A percentile compares a stretch with the other conserved stretches of the same genome.
Evolutionary conservation across 1,140 invertebrate species (phyloP).

Genomic region (Manduca sexta): DNA sequence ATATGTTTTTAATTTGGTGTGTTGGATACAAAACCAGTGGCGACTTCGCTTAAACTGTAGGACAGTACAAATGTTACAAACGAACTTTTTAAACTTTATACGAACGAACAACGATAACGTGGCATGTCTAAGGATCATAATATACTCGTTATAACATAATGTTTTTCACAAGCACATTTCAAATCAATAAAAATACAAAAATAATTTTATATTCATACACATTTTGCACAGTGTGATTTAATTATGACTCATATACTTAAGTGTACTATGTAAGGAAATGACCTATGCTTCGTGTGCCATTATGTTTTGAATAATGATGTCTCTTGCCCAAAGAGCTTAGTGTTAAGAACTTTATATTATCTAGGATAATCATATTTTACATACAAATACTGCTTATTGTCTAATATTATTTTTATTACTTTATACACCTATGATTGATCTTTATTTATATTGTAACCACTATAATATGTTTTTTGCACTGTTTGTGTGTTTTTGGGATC

Average conservation of each 20-base stretch:
- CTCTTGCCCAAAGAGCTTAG: conserved; percentile 22
- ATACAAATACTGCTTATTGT: conserved; percentile 3
- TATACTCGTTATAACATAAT: conserved; percentile 12
- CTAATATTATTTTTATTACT: conserved; percentile 24
- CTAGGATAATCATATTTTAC: conserved; percentile 1
- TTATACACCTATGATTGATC: conserved; percentile 8
- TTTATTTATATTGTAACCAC: conserved; percentile 20
- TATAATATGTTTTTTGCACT: conserved; percentile 42
- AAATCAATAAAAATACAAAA: conserved; percentile 41
- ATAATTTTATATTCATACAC: conserved; percentile 23
- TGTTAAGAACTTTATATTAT: conserved; percentile 13
- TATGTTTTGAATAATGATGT: conserved; percentile 23
- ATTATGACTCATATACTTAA: conserved; percentile 8
- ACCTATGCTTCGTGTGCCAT: conserved; percentile 61
- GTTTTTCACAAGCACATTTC: conserved; percentile 36
- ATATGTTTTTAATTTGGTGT: neutral
- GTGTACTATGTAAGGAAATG: conserved; percentile 25
- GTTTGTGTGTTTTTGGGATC: conserved; percentile 71
- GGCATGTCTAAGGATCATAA: conserved; percentile 28
- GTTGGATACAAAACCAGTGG: neutral
- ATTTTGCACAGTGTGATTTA: conserved; percentile 38
- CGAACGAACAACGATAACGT: conserved; percentile 29
- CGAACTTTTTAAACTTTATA: conserved; percentile 9
- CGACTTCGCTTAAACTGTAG: conserved; percentile 1
- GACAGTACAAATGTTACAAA: conserved; percentile 13